Conservation (phyloP, 2,113 vertebrate genomes). For the Solenodon paradoxus region DNA sequence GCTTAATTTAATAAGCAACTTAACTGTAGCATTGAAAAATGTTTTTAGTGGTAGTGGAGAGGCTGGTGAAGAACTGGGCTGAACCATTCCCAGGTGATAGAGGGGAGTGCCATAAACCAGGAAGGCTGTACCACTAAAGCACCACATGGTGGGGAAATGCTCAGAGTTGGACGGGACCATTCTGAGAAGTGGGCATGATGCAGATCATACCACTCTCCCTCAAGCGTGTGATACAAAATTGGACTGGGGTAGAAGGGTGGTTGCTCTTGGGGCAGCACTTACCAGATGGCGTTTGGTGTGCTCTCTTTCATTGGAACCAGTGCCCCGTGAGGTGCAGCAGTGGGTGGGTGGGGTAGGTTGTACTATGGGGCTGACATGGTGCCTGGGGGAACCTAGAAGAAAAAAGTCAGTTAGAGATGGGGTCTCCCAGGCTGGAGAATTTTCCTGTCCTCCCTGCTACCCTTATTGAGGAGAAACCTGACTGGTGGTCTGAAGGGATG, state of each 20-base stretch:
- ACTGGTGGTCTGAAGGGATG: conserved; percentile 50
- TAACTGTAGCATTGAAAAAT: not conserved
- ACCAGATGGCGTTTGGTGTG: conserved; percentile 65
- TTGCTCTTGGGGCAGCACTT: conserved; percentile 44
- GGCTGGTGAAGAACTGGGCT: conserved; percentile 1
- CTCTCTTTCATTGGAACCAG: conserved; percentile 71
- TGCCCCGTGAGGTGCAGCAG: conserved; percentile 61
- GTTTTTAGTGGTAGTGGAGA: conserved; percentile 43
- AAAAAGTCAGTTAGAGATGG: conserved; percentile 49
- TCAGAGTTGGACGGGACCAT: conserved; percentile 41
- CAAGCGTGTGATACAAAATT: not conserved
- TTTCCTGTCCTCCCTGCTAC: not conserved
- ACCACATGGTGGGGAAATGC: not conserved
- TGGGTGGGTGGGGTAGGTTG: not conserved
- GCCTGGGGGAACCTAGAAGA: conserved; percentile 67
- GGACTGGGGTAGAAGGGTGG: not conserved
- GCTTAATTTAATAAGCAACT: conserved; percentile 28
- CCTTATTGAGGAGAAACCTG: conserved; percentile 47
- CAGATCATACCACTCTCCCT: not conserved
- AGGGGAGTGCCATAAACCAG: conserved; percentile 14
- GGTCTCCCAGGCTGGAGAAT: not conserved
- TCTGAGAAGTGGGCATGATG: conserved; percentile 32
- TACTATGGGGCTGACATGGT: conserved; percentile 66
- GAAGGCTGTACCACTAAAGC: conserved; percentile 54
- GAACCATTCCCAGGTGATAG: conserved; percentile 60